Percentiles rank a stretch among this genome's conserved stretches.
Conservation (phyloP, 2,113 vertebrate species). For the Zonotrichia leucophrys region DNA sequence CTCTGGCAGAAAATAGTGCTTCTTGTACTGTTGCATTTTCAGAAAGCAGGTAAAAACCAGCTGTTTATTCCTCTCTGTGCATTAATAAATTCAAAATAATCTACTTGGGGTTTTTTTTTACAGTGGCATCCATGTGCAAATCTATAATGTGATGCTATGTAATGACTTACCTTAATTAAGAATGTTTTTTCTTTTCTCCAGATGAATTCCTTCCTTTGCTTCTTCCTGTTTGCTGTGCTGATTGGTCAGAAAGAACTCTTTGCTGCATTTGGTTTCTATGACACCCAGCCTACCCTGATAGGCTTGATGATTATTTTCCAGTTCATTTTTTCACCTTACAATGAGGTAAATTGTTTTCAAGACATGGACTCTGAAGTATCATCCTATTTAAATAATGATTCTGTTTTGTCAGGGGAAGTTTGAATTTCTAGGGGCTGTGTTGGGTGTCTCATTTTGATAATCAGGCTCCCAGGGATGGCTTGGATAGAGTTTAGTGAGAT, state of each 20-base stretch:
- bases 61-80: not conserved
- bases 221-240: conserved; percentile 93
- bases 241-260: conserved; percentile 95
- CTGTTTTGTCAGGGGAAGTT: not conserved
- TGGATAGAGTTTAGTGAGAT: not conserved
- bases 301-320: conserved; percentile 99
- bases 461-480: not conserved
- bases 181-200: conserved; percentile 63
- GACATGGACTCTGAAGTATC: not conserved
- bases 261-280: conserved; percentile 92
- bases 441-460: not conserved
- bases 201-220: conserved; percentile 98
- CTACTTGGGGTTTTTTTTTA: not conserved
- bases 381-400: not conserved
- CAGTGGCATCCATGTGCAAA: not conserved
- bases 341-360: conserved; percentile 84
- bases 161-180: not conserved
- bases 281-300: conserved; percentile 93
- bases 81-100: not conserved
- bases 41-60: not conserved
- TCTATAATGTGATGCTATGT: not conserved
- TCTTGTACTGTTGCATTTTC: not conserved
- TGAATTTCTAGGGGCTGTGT: not conserved
- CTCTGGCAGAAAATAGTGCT: not conserved
- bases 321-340: conserved; percentile 99